Conservation (phyloP, 1,140 invertebrate species). For the Sycobia sp. region DNA sequence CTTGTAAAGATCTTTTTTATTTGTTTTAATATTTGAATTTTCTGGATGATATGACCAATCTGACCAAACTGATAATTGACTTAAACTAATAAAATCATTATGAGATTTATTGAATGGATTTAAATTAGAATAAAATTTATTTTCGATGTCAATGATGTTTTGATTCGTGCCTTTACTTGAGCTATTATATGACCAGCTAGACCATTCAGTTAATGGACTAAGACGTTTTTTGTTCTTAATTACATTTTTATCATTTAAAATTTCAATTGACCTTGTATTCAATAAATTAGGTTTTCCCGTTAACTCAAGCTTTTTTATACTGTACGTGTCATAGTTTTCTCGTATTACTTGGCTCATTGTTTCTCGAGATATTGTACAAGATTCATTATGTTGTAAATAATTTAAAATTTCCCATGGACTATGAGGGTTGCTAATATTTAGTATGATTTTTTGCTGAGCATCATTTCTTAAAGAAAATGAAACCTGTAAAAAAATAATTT, state of each 20-base stretch:
- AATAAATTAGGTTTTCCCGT: background rate
- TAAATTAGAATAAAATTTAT: slow-evolving; percentile 31
- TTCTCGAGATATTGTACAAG: background rate
- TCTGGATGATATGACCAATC: slow-evolving; percentile 39
- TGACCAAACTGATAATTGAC: slow-evolving; percentile 48
- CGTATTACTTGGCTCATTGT: background rate
- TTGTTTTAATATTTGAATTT: slow-evolving; percentile 44
- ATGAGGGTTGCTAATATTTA: slow-evolving; percentile 45
- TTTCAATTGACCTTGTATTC: background rate
- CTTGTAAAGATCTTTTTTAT: slow-evolving; percentile 34
- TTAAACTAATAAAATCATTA: slow-evolving; percentile 26
- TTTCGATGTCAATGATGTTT: slow-evolving; percentile 2
- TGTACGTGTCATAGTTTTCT: background rate
- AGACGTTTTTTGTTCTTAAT: slow-evolving; percentile 1
- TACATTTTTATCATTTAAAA: background rate
- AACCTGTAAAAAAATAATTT: slow-evolving; percentile 39
- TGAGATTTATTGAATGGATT: slow-evolving; percentile 1
- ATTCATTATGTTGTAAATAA: slow-evolving; percentile 12
- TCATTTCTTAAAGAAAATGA: slow-evolving; percentile 52
- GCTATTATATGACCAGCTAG: slow-evolving; percentile 40
- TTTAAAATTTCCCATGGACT: slow-evolving; percentile 39
- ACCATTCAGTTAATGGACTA: slow-evolving; percentile 45
- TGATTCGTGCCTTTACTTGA: background rate
- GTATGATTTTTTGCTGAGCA: slow-evolving; percentile 33
- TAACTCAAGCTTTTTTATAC: background rate